Base-by-base conservation (phyloP, 2,113 vertebrate species). In the Eidolon helvum region DNA sequence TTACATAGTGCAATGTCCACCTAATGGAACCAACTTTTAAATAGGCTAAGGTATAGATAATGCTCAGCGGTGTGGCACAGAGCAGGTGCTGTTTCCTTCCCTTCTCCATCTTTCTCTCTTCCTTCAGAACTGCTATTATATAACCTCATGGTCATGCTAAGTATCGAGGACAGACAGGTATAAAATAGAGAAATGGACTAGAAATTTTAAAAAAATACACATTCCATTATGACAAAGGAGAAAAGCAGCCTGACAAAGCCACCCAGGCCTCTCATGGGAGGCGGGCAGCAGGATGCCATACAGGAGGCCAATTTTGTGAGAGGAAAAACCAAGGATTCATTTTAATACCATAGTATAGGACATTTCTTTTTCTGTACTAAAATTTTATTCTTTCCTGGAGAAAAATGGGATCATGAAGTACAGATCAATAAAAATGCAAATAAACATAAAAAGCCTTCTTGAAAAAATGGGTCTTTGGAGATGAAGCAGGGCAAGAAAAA, bases 41-140 rank as follows among this genome's bases (percentile, higher is more conserved):
- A 11, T 2, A 19, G 59, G 53, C 38, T 55, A 5, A 89, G 0
- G 4, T 0, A 11, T 0, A 35, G 7, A 18, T 8, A 14, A 2
- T 0, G 19, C 24, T 69, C 68, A 63, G 63, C 3, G 3, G 6
- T 19, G n/a, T 2, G 5, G 53, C 43, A 21, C 8, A 55, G 9
- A 87, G n/a, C 26, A 22, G 35, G 14, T n/a, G 18, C 69, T 1
- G 0, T 6, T 5, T 10, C 90, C 61, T 68, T 43, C 48, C n/a
- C 22, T 69, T 35, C 38, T 16, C 40, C 21, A 15, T 0, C 57
- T 68, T 22, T 40, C 53, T 91, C 40, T 69, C 57, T 40, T 61
- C 40, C 57, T 87, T 69, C 63, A 24, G 33, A 74, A 48, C 3
- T 57, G 26, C 74, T 9, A 12, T 22, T 5, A 16, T 12, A 57